Conservation (phyloP, 2,113 vertebrate genomes). For the Sapajus apella region DNA sequence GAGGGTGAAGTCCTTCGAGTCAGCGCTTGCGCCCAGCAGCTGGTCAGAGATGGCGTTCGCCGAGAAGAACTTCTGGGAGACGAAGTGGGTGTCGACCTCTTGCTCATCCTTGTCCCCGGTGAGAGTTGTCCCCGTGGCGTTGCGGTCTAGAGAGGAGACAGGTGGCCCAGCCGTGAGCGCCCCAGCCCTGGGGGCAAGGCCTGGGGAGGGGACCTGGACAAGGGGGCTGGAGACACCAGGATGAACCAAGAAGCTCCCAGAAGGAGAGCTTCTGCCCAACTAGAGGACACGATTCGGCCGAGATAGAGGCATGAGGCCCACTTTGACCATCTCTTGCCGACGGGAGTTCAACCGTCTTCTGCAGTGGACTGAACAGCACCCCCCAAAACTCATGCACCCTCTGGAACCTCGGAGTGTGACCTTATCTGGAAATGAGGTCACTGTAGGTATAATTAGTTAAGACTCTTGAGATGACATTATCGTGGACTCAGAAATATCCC, state of each 20-base stretch:
- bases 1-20: slow-evolving; percentile 86
- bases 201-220: not conserved
- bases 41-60: slow-evolving; percentile 92
- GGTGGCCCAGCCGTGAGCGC: not conserved
- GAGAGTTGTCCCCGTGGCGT: slow-evolving; percentile 81
- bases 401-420: not conserved
- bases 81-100: slow-evolving; percentile 62
- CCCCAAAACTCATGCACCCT: not conserved
- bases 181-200: not conserved
- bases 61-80: slow-evolving; percentile 85
- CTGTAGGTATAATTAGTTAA: no score
- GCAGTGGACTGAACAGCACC: not conserved
- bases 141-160: slow-evolving; percentile 81
- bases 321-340: fast-evolving
- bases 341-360: no score
- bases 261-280: not conserved
- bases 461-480: not conserved
- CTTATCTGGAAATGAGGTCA: not conserved
- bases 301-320: fast-evolving
- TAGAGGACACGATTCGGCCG: fast-evolving
- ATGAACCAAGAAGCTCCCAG: not conserved
- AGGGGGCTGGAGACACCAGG: fast-evolving
- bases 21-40: slow-evolving; percentile 82
- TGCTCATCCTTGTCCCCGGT: slow-evolving; percentile 75
- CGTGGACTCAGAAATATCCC: not conserved